phyloP scores from a whole-genome alignment of 37 sponge, comb jelly and placozoan genomes.

The Chondrosia reniformis region DNA sequence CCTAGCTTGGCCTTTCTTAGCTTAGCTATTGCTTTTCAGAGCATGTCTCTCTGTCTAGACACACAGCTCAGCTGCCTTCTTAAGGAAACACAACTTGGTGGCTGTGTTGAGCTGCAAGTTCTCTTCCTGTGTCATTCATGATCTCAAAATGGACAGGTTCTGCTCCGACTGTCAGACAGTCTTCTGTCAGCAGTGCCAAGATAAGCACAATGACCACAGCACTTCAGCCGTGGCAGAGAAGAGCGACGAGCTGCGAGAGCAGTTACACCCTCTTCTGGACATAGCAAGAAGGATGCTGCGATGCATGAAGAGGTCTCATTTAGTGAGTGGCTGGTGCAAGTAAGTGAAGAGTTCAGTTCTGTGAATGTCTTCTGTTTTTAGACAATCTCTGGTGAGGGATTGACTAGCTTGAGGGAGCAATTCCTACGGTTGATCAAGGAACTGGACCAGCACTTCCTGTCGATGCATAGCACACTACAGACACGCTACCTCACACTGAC shows the following conservation, averaged over 20 bases:
- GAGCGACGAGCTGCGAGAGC: background rate
- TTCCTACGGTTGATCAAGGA: background rate
- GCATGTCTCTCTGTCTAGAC: background rate
- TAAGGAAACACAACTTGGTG: background rate
- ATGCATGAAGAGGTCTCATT: slow-evolving; percentile 12
- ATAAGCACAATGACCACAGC: background rate
- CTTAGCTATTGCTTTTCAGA: background rate
- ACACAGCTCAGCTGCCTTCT: slow-evolving; percentile 18
- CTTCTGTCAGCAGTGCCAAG: background rate
- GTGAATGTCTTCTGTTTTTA: no score
- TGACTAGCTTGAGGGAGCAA: background rate
- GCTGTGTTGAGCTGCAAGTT: background rate
- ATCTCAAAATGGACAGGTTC: slow-evolving; percentile 11
- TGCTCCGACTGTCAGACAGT: background rate
- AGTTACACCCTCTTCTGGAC: background rate
- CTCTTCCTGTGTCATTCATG: background rate
- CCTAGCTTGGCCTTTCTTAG: background rate
- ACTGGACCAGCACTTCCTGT: background rate
- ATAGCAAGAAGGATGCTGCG: background rate
- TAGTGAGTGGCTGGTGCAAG: no score
- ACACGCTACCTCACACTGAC: slow-evolving; percentile 2
- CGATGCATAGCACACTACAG: background rate
- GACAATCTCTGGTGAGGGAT: slow-evolving; percentile 1
- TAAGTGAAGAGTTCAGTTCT: no score
- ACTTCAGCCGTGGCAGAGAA: no score